Evolutionary conservation across 2,797 vertebrate genomes (phyloP).

Genomic region (Oophaga sylvatica): DNA sequence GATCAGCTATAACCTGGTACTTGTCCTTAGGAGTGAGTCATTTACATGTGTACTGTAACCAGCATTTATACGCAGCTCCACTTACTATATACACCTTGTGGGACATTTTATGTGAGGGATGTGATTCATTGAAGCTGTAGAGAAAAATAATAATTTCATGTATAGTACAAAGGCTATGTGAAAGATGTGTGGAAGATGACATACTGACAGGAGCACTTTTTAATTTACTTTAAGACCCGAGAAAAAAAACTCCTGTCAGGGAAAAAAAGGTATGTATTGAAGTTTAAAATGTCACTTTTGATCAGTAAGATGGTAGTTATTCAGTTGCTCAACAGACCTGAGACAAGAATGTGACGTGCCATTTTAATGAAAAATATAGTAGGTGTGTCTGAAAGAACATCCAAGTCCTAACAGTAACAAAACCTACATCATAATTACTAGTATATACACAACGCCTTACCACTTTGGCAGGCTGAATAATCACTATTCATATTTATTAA

Average conservation of each 20-base stretch:
- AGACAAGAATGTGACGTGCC: constrained; percentile 16
- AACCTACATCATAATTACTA: background rate
- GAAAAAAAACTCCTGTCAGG: constrained; percentile 67
- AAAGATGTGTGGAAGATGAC: constrained; percentile 63
- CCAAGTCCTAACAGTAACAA: background rate
- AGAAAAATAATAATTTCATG: constrained; percentile 44
- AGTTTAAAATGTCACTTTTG: constrained; percentile 70
- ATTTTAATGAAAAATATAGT: constrained; percentile 7
- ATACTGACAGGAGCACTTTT: constrained; percentile 66
- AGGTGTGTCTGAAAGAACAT: background rate
- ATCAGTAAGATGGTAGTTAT: constrained; percentile 65
- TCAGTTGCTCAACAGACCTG: constrained; percentile 47
- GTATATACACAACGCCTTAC: background rate
- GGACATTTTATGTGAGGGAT: background rate
- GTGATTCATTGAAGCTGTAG: constrained; percentile 1
- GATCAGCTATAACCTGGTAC: background rate
- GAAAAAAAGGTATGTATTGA: constrained; percentile 66
- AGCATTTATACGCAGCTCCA: background rate
- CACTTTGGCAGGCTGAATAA: background rate
- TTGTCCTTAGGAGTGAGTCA: too few relatives aligned
- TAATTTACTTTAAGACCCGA: constrained; percentile 64
- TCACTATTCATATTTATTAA: background rate
- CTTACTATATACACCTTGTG: background rate
- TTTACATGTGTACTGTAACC: background rate
- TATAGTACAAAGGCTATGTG: constrained; percentile 54